phyloP scores from a whole-genome alignment of 2,797 vertebrate genomes.

The Enteromius mattozi region DNA sequence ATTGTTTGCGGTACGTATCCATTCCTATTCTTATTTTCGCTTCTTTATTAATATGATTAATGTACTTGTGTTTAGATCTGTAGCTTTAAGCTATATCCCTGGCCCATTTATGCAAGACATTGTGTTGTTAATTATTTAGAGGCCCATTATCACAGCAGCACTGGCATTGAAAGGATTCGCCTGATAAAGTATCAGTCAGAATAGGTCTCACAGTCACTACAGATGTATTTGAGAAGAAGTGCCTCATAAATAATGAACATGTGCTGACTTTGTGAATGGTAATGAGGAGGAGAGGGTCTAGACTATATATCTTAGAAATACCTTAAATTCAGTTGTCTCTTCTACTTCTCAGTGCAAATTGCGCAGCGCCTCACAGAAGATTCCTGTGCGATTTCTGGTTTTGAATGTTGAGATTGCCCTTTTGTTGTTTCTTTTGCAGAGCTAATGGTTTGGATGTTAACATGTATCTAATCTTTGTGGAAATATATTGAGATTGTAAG shows the following conservation, averaged over 20 bases:
- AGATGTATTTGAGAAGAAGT: conserved; percentile 59
- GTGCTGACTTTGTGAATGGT: conserved; percentile 68
- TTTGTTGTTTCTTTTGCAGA: conserved; percentile 9
- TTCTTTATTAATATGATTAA: neutral
- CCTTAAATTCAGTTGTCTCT: conserved; percentile 6
- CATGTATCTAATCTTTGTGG: neutral
- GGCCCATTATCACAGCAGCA: conserved; percentile 58
- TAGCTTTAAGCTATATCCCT: conserved; percentile 48
- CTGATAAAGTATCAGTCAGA: conserved; percentile 58
- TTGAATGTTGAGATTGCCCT: neutral
- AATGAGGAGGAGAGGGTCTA: conserved; percentile 58
- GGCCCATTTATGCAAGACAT: conserved; percentile 57
- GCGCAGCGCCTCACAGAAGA: neutral
- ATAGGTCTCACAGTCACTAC: conserved; percentile 57
- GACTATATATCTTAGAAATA: conserved; percentile 42
- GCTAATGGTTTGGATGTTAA: conserved; percentile 13
- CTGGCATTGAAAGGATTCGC: conserved; percentile 55
- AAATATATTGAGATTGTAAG: neutral
- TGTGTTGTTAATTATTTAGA: conserved; percentile 69
- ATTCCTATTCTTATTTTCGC: conserved; percentile 14
- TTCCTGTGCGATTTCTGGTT: neutral
- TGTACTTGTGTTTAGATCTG: conserved; percentile 41
- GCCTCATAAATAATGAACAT: conserved; percentile 73
- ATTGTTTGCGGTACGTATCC: conserved; percentile 73
- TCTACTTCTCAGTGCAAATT: conserved; percentile 12